Conservation (phyloP, 2,113 vertebrate genomes). For the Psammodynastes pulverulentus region DNA sequence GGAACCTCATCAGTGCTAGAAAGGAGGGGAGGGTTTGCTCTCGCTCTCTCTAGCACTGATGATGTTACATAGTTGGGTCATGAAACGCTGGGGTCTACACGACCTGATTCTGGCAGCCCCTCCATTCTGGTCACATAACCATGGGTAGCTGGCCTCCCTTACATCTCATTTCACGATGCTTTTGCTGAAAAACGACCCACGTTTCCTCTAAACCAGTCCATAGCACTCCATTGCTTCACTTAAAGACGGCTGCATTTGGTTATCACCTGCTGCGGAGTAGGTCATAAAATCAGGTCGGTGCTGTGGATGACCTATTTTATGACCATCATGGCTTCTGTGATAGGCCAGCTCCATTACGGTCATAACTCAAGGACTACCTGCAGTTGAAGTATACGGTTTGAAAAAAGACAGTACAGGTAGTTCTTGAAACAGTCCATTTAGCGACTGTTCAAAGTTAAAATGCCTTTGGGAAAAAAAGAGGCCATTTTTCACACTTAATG, state of each 20-base stretch:
- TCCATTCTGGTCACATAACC: no score
- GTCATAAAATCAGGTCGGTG: not conserved
- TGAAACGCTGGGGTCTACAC: not conserved
- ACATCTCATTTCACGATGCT: not conserved
- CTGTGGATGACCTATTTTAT: not conserved
- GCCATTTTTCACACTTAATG: not conserved
- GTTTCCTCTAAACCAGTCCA: not conserved
- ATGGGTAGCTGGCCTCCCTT: no score
- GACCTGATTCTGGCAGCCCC: no score
- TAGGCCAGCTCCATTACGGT: not conserved
- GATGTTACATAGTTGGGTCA: not conserved
- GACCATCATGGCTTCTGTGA: not conserved
- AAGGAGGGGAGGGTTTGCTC: not conserved
- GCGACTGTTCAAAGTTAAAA: not conserved
- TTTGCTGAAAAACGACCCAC: not conserved
- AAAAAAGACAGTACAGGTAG: not conserved
- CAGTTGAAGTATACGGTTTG: not conserved
- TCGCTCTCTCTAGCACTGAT: not conserved
- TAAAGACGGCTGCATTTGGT: not conserved
- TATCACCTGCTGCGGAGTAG: not conserved
- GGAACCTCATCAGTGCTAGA: not conserved
- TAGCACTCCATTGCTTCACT: not conserved
- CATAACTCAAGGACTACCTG: not conserved
- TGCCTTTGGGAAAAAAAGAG: not conserved
- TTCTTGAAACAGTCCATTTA: not conserved